Percentiles rank a stretch among this genome's conserved stretches.
Conservation (phyloP, 2,888 invertebrate genomes). For the Caenorhabditis uteleia region DNA sequence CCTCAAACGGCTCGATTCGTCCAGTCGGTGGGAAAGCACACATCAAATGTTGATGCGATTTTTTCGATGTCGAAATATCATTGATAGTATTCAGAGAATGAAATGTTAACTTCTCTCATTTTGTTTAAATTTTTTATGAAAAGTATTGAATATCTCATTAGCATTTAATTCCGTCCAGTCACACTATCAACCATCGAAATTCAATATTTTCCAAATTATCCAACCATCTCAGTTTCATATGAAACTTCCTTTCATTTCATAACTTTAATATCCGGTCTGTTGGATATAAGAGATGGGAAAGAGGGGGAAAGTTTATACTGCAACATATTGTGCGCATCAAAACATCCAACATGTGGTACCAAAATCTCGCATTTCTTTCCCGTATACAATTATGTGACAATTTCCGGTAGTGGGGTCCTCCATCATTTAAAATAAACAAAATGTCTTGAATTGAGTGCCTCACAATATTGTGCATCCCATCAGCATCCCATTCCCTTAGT, state of each 20-base stretch:
- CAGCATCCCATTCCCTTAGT: not conserved
- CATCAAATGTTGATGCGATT: no score
- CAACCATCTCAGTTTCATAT: not conserved
- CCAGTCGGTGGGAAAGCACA: no score
- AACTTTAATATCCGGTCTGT: slow-evolving; percentile 5
- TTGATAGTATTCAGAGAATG: no score
- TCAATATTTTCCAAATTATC: no score
- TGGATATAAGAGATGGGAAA: no score
- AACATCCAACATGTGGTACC: slow-evolving; percentile 32
- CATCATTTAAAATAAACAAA: slow-evolving; percentile 31
- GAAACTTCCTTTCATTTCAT: slow-evolving; percentile 15
- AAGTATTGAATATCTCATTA: no score
- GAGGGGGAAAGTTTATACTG: slow-evolving; percentile 11
- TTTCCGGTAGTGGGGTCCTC: slow-evolving; percentile 34
- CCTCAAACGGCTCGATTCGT: no score
- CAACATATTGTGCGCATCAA: slow-evolving; percentile 22
- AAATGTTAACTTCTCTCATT: no score
- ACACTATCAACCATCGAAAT: no score
- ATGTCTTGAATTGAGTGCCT: not conserved
- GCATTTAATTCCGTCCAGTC: no score
- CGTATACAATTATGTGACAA: slow-evolving; percentile 45
- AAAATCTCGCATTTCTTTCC: slow-evolving; percentile 8
- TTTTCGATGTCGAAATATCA: no score
- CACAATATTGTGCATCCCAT: not conserved
- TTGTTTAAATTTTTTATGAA: no score